Base-by-base conservation (phyloP, 2,888 invertebrate genomes). In the Heterodera filipjevi region DNA sequence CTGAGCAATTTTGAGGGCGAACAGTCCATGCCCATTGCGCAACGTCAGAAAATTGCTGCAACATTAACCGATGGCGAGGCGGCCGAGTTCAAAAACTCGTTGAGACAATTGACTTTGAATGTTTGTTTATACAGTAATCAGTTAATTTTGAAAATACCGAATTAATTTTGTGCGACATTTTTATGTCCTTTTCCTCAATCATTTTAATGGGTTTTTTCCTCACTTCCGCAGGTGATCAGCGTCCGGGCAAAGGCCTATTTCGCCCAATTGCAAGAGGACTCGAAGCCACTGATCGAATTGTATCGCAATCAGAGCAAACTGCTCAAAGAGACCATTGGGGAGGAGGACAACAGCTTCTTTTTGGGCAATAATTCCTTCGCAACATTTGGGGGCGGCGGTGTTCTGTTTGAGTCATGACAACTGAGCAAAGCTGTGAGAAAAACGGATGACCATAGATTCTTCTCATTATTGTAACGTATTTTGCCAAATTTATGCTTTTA, bases 11-110 rank as follows among this genome's bases (percentile, higher is more conserved):
- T 75, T 53, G 64, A 22, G 19, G 68, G 68, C 14, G 75, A 75
- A 75, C 39, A 33, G 44, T 49, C 32, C 16, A 53, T 32, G 32
- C 33, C 19, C 46, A 75, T 44, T 22, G 32, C 66, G 14, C 75
- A 75, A 35, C 75, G 44, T 35, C 33, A 68, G 22, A 68, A 68
- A 35, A 68, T 68, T 19, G 16, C 8, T 30, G 75, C 59, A 10
- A 75, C 66, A 2, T 12, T 59, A 8, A 59, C n/a, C 27, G 75
- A 64, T 5, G 35, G 59, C 44, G 75, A 75, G 30, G 59, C 33
- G 30, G 68, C 22, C 30, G 75, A 75, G 30, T 75, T 75, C 68
- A 75, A 64, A 75, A 46, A 75, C n/a, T 66, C 68, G 66, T 39
- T 75, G 33, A 64, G 75, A 6, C 46, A 66, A 35, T 16, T 64